Evolutionary conservation across 2,888 invertebrate genomes (phyloP).

Genomic region (Actias luna): DNA sequence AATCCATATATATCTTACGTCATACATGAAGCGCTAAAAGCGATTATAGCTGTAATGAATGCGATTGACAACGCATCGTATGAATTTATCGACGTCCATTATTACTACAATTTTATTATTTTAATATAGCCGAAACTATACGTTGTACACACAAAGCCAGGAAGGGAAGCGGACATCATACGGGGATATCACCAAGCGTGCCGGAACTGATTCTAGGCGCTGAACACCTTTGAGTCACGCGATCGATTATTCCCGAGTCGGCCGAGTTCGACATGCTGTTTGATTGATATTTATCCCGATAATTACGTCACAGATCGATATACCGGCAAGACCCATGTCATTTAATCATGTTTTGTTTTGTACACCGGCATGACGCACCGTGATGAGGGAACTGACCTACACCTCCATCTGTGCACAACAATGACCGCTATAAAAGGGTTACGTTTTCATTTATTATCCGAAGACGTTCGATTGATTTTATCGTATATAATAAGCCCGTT

Average conservation of each 20-base stretch:
- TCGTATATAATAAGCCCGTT: neutral
- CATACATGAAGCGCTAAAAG: neutral
- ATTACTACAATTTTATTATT: neutral
- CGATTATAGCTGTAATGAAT: neutral
- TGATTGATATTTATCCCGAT: slow-evolving; percentile 21
- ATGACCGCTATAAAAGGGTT: neutral
- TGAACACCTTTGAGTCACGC: slow-evolving; percentile 57
- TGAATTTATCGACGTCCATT: neutral
- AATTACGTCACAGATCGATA: neutral
- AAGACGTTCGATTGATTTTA: neutral
- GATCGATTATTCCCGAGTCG: slow-evolving; percentile 24
- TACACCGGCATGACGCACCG: slow-evolving; percentile 7
- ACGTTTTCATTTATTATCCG: neutral
- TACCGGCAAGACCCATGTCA: neutral
- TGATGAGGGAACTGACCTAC: slow-evolving; percentile 9
- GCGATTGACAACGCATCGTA: neutral
- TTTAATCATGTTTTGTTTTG: slow-evolving; percentile 2
- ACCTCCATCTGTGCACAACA: neutral
- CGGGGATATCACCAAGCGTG: slow-evolving; percentile 67
- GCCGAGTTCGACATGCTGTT: slow-evolving; percentile 16
- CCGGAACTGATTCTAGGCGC: slow-evolving; percentile 41
- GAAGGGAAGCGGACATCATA: slow-evolving; percentile 37
- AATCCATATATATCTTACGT: neutral
- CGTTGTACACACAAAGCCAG: slow-evolving; percentile 28
- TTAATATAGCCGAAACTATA: neutral